Evolutionary conservation across 1,140 invertebrate species (phyloP).

Genomic region (Cotesia typhae): DNA sequence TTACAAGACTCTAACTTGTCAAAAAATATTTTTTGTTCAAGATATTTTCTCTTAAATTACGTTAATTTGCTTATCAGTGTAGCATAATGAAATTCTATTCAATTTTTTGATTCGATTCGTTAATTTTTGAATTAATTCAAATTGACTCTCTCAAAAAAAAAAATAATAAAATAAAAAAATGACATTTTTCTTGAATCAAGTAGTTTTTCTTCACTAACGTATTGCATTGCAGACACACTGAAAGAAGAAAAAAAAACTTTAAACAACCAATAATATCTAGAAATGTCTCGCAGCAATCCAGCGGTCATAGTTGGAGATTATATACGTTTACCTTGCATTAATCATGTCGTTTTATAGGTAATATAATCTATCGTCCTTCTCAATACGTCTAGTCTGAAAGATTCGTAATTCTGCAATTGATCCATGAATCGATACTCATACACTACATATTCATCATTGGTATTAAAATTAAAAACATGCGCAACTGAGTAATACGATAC

Average conservation of each 20-base stretch:
- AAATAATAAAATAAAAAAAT: background rate
- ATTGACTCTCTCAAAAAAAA: too few species aligned
- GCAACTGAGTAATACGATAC: conserved; percentile 38
- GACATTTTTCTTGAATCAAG: background rate
- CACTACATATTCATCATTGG: background rate
- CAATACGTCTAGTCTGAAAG: conserved; percentile 28
- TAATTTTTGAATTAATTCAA: too few species aligned
- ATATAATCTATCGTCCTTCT: conserved; percentile 56
- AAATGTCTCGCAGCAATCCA: conserved; percentile 62
- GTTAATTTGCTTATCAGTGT: too few species aligned
- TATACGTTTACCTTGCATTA: conserved; percentile 67
- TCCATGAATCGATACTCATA: conserved; percentile 39
- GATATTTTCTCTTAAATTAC: too few species aligned
- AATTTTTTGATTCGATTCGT: too few species aligned
- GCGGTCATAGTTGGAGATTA: conserved; percentile 58
- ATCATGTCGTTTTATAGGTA: conserved; percentile 66
- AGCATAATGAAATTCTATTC: too few species aligned
- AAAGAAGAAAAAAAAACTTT: background rate
- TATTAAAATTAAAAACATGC: conserved; percentile 12
- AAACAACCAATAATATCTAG: conserved; percentile 44
- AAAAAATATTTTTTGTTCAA: too few species aligned
- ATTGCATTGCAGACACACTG: too few species aligned
- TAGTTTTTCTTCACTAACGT: background rate
- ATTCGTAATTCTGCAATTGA: conserved; percentile 41
- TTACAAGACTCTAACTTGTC: too few species aligned